Conservation (phyloP, 2,797 vertebrate genomes). For the Syndactyla subalaris region DNA sequence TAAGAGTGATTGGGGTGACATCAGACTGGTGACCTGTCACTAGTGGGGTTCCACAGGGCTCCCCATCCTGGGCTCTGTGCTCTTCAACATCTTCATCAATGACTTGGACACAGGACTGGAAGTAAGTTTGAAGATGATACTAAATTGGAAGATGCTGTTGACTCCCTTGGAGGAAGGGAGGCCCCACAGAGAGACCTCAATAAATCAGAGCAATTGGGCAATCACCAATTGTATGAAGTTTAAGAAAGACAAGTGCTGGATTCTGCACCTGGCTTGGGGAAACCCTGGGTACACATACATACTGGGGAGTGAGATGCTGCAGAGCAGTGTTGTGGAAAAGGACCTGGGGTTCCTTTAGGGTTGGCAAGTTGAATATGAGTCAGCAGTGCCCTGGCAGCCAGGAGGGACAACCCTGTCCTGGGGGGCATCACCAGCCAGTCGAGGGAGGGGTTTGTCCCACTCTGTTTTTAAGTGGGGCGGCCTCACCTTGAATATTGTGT, state of each 20-base stretch:
- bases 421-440: neutral
- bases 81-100: neutral
- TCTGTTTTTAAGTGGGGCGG: neutral
- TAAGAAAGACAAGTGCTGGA: neutral
- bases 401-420: neutral
- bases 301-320: neutral
- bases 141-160: neutral
- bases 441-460: fast-evolving
- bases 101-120: neutral
- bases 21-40: neutral
- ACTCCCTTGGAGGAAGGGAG: neutral
- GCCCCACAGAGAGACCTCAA: neutral
- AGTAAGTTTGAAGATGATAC: neutral
- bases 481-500: fast-evolving
- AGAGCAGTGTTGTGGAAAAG: neutral
- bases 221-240: neutral
- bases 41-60: neutral
- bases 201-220: neutral
- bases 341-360: neutral
- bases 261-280: neutral
- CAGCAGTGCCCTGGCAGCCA: neutral
- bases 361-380: neutral
- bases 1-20: neutral
- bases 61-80: too few relatives aligned
- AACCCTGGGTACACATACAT: neutral